A percentile compares a stretch with the other conserved stretches of the same genome.
Conservation (phyloP, 1,140 invertebrate species). For the Ips nitidus region DNA sequence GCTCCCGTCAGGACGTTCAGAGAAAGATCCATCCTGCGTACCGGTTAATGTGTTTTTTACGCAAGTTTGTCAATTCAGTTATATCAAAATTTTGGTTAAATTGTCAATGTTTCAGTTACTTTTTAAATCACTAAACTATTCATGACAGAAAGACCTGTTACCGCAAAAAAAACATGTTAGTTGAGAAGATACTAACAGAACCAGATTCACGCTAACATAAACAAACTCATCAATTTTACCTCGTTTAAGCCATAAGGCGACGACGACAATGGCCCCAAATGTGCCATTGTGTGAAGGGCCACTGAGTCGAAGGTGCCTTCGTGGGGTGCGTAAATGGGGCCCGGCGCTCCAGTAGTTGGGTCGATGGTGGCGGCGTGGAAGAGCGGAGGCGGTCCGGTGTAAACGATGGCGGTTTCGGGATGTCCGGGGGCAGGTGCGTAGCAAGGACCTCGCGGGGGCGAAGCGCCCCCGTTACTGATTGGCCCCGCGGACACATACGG, state of each 20-base stretch:
- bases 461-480: conserved; percentile 31
- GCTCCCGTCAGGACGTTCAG: conserved; percentile 8
- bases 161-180: no score
- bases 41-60: conserved; percentile 1
- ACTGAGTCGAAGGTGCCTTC: conserved; percentile 30
- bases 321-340: conserved; percentile 23
- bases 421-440: conserved; percentile 28
- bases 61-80: background rate
- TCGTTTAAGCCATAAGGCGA: conserved; percentile 23
- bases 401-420: conserved; percentile 22
- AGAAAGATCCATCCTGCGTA: conserved; percentile 18
- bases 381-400: conserved; percentile 13
- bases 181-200: no score
- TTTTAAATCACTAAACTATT: no score
- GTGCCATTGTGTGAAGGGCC: conserved; percentile 18
- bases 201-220: background rate
- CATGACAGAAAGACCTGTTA: no score
- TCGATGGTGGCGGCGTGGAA: conserved; percentile 25
- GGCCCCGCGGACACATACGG: conserved; percentile 22
- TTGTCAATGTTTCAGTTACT: no score
- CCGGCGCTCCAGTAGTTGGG: conserved; percentile 14
- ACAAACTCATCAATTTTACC: conserved; percentile 11
- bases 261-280: conserved; percentile 20
- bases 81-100: background rate
- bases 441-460: conserved; percentile 39